Conservation (phyloP, 1,140 invertebrate genomes). For the Pseudoatta argentina region DNA sequence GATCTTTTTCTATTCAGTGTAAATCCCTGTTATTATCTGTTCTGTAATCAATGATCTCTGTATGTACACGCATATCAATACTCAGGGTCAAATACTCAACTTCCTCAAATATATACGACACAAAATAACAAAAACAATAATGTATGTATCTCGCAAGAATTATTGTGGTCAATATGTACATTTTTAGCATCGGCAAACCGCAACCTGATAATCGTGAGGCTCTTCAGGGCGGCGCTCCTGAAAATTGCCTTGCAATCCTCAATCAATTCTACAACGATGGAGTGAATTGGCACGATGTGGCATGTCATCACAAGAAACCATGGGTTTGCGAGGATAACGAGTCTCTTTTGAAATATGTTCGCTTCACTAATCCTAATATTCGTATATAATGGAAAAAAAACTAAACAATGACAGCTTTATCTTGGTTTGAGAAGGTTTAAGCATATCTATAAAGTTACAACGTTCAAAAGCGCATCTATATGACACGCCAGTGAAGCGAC, state of each 20-base stretch:
- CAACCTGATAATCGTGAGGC: constrained; percentile 94
- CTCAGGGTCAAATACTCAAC: background rate
- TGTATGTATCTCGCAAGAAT: background rate
- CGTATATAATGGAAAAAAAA: constrained; percentile 86
- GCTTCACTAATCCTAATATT: constrained; percentile 92
- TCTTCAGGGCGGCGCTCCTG: constrained; percentile 91
- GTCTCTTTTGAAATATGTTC: constrained; percentile 92
- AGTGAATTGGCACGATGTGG: constrained; percentile 95
- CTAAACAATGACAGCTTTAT: background rate
- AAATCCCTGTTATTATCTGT: background rate
- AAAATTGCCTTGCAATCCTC: constrained; percentile 92
- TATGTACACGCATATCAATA: background rate
- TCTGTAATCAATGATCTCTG: constrained; percentile 45
- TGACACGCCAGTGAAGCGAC: constrained; percentile 75
- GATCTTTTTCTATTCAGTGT: background rate
- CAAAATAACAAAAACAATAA: background rate
- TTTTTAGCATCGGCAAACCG: constrained; percentile 89
- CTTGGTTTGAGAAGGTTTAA: constrained; percentile 6
- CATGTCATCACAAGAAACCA: constrained; percentile 94
- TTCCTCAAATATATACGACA: background rate
- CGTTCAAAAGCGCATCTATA: constrained; percentile 9
- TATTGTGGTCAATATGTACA: background rate
- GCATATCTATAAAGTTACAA: constrained; percentile 25
- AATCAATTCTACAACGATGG: constrained; percentile 96
- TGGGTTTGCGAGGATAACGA: constrained; percentile 95